Base-by-base conservation (phyloP, 2,113 vertebrate genomes). In the Pionites leucogaster region DNA sequence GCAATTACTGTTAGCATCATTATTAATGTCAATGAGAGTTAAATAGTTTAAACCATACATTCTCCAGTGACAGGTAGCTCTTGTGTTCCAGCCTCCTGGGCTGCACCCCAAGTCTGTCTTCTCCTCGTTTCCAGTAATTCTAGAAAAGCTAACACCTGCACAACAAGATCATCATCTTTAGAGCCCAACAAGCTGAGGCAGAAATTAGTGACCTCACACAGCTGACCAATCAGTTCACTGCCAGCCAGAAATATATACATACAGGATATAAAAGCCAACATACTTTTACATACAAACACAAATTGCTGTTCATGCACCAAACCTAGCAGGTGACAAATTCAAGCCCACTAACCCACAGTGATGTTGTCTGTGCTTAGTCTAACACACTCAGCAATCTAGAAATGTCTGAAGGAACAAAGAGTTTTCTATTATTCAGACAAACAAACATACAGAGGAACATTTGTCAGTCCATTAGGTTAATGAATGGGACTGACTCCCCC, bases 281-380 rank as follows among this genome's bases (percentile, higher is more conserved):
- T 2, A 0, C 17, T 22, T 49, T 1, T 31, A 39, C 27, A 69
- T 3, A 12, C 29, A 60, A 33, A 19, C 5, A 28, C 5, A 23
- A 77, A 13, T 13, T 11, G 22, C 11, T 59, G 5, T 6, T 76
- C 12, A 7, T 3, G 4, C n/a, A 17, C 18, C 52, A 77, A 18
- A 31, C 8, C 39, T 23, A 22, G 23, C 17, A 83, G 63, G 25
- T 7, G 33, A 52, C 47, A 83, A 59, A 86, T 42, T 24, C 57
- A 42, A 37, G n/a, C 12, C 39, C 47, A 25, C 13, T 17, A 35
- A 27, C 22, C 28, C 28, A 18, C 55, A n/a, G 2, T 31, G 17
- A 31, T 16, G 33, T 10, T 55, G 33, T 11, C 37, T 67, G 17
- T 69, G 15, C 53, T 80, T n/a, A 46, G 15, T n/a, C 39, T 46